phyloP scores from a whole-genome alignment of 2,113 vertebrate species.

The Carassius gibelio region DNA sequence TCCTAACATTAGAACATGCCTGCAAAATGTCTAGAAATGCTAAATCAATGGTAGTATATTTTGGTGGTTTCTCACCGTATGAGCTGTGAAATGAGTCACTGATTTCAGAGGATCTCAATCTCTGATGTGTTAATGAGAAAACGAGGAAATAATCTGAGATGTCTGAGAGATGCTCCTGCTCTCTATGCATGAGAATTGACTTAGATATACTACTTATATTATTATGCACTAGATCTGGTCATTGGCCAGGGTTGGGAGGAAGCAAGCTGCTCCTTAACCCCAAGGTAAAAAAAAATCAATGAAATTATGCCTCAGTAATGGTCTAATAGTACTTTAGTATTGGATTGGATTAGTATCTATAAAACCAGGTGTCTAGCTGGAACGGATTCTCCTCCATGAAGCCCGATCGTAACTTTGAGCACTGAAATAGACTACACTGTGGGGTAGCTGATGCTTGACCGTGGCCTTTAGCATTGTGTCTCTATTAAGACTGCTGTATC shows the following conservation, averaged over 20 bases:
- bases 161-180: not conserved
- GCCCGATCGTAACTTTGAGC: not conserved
- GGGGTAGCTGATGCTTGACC: conserved; percentile 23
- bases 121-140: conserved; percentile 44
- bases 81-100: conserved; percentile 51
- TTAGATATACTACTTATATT: not conserved
- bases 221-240: not conserved
- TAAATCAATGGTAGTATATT: not conserved
- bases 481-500: conserved; percentile 63
- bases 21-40: conserved; percentile 20
- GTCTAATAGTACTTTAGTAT: conserved; percentile 8
- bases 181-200: not conserved
- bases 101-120: conserved; percentile 37
- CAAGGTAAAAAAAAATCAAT: conserved; percentile 12
- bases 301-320: not conserved
- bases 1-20: not conserved
- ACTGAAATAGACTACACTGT: conserved; percentile 35
- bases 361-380: not conserved
- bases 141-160: not conserved
- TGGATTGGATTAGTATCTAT: conserved; percentile 16
- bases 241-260: not conserved
- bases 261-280: not conserved
- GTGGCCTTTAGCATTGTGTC: conserved; percentile 46
- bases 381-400: conserved; percentile 4
- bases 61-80: conserved; percentile 21